Conservation (phyloP, 1,140 invertebrate genomes). For the Dinoponera quadriceps region DNA sequence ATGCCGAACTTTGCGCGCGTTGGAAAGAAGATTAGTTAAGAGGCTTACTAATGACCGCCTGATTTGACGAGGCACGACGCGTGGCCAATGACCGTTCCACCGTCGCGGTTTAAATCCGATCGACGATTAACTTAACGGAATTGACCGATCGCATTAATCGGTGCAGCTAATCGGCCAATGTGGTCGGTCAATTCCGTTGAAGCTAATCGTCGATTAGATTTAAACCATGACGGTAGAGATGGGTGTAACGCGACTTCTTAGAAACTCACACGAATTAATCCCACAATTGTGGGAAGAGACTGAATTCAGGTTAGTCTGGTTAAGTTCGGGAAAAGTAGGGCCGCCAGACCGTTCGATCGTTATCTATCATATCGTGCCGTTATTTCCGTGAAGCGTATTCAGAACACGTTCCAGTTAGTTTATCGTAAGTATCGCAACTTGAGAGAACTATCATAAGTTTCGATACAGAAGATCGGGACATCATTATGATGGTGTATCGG, state of each 20-base stretch:
- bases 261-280: not conserved
- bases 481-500: slow-evolving; percentile 49
- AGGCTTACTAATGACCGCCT: not conserved
- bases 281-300: not conserved
- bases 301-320: not conserved
- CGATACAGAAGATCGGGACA: not conserved
- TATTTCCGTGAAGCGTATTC: not conserved
- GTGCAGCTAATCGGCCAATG: no score
- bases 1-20: not conserved
- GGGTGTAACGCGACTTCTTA: not conserved
- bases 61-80: no score
- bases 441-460: not conserved
- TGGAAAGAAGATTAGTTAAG: not conserved
- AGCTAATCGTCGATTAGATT: no score
- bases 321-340: not conserved
- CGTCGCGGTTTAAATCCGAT: no score
- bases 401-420: not conserved
- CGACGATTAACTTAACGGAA: no score
- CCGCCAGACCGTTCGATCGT: not conserved
- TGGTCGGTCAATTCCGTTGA: no score
- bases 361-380: not conserved
- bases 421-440: not conserved
- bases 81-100: no score
- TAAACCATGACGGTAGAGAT: no score
- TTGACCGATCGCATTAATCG: no score